Percentiles rank a stretch among this genome's conserved stretches.
Evolutionary conservation across 2,797 vertebrate genomes (phyloP).

Genomic region (Gallinago solitaria): DNA sequence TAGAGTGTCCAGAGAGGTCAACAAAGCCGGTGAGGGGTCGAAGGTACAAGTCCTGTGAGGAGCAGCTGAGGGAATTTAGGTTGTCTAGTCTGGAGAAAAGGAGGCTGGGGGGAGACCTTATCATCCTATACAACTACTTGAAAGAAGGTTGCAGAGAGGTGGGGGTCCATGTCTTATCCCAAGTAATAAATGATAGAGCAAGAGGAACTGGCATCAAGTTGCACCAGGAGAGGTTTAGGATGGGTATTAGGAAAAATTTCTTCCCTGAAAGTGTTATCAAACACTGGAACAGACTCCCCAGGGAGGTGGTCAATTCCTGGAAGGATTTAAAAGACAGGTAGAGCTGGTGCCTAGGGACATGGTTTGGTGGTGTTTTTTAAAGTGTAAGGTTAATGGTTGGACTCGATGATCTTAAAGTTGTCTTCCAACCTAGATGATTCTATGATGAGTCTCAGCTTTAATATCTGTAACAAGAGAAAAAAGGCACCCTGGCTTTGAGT

Average conservation of each 20-base stretch:
- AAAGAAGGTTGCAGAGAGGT: background rate
- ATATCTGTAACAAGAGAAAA: background rate
- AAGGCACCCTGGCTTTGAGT: background rate
- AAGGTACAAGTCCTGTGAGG: background rate
- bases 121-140: background rate
- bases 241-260: background rate
- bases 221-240: background rate
- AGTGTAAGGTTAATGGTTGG: background rate
- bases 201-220: background rate
- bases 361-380: background rate
- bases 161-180: background rate
- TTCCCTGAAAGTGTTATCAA: background rate
- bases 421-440: background rate
- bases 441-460: background rate
- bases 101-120: background rate
- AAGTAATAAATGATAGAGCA: background rate
- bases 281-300: background rate
- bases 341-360: background rate
- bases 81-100: background rate
- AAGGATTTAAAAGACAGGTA: background rate
- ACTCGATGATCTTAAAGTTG: background rate
- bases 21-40: background rate
- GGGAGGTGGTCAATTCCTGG: background rate
- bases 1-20: background rate
- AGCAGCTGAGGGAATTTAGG: background rate